Evolutionary conservation across 2,888 invertebrate genomes (phyloP).

Genomic region (Syrista parreyssii): DNA sequence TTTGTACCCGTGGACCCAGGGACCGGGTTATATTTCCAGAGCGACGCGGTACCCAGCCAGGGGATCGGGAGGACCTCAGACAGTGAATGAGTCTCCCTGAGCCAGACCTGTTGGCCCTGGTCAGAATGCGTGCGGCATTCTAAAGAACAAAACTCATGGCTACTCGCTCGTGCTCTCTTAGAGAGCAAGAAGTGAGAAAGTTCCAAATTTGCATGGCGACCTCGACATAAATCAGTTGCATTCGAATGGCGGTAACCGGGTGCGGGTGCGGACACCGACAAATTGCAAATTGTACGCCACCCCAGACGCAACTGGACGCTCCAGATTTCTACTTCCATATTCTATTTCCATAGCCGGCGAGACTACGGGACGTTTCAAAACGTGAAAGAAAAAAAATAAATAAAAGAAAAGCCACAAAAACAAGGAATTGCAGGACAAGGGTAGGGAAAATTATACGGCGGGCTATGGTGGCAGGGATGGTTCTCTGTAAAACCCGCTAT

Average conservation of each 20-base stretch:
- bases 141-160: conserved; percentile 36
- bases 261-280: too few species aligned
- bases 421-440: not conserved
- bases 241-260: not conserved
- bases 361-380: too few species aligned
- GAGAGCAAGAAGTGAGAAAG: conserved; percentile 1
- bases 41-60: conserved; percentile 4
- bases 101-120: conserved; percentile 18
- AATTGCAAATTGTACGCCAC: too few species aligned
- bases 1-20: conserved; percentile 12
- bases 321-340: too few species aligned
- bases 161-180: not conserved
- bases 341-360: too few species aligned
- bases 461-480: too few species aligned
- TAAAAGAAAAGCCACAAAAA: not conserved
- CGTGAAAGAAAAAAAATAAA: too few species aligned
- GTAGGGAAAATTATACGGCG: not conserved
- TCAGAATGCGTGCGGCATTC: conserved; percentile 20
- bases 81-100: conserved; percentile 25
- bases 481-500: too few species aligned
- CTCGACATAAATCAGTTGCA: conserved; percentile 48
- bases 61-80: conserved; percentile 33
- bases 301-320: too few species aligned
- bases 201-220: conserved; percentile 45
- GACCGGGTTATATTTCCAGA: conserved; percentile 14